These are phyloP conservation scores for Hypomecis atomaria DNA, from an alignment of 2,888 invertebrate genomes.

Conservation along the genomic window DNA sequence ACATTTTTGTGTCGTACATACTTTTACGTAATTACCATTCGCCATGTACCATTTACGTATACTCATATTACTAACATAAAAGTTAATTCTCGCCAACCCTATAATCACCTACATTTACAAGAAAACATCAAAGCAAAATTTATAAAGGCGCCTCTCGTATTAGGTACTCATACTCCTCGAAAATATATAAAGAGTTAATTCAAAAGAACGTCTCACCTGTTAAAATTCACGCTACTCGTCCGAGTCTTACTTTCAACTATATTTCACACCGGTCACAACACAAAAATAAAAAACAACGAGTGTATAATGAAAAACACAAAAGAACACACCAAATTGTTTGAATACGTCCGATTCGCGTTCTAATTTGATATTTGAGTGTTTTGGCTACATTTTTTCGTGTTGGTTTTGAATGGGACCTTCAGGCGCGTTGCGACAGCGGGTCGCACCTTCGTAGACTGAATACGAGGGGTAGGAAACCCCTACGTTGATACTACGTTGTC, in stretches of 20 bases:
- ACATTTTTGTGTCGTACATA: background rate
- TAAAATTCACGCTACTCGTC: constrained; percentile 11
- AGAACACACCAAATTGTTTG: constrained; percentile 30
- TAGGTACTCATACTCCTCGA: constrained; percentile 6
- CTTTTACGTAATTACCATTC: no score
- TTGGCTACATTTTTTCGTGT: constrained; percentile 71
- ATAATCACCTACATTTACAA: background rate
- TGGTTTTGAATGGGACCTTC: constrained; percentile 50
- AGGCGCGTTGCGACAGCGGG: constrained; percentile 50
- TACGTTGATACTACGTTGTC: constrained; percentile 72
- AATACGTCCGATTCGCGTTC: constrained; percentile 32
- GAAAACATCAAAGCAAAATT: background rate
- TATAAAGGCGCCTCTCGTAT: background rate
- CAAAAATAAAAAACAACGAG: constrained; percentile 39
- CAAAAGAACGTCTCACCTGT: constrained; percentile 24
- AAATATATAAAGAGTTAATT: constrained; percentile 9
- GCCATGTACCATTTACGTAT: no score
- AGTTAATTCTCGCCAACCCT: background rate
- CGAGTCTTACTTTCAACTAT: constrained; percentile 13
- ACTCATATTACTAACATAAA: no score
- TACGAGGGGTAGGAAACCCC: constrained; percentile 69
- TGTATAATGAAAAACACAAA: constrained; percentile 32
- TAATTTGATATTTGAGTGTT: constrained; percentile 44
- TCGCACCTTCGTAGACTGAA: constrained; percentile 65
- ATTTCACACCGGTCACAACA: constrained; percentile 57